These are phyloP conservation scores for Cavia aperea DNA, from an alignment of 2,113 vertebrate species.

Conservation along the genomic window DNA sequence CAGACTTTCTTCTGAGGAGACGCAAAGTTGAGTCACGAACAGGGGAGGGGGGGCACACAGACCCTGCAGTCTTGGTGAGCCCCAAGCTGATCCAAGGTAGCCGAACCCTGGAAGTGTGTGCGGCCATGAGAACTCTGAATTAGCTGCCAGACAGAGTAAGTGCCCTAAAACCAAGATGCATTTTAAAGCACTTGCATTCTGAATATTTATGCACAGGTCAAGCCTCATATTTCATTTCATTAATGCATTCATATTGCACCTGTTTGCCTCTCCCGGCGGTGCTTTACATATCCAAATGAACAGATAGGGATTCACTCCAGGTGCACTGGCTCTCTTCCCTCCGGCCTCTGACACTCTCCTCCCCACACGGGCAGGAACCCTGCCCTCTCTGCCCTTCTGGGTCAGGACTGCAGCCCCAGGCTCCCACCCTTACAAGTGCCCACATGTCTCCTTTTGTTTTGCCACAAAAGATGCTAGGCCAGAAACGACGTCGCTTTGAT, in stretches of 20 bases:
- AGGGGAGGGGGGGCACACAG: too few species aligned
- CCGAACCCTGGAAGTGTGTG: conserved; percentile 29
- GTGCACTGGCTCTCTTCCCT: neutral
- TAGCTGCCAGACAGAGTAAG: conserved; percentile 62
- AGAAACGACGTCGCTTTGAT: neutral
- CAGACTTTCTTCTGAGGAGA: neutral
- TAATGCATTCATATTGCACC: conserved; percentile 68
- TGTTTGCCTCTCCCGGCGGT: conserved; percentile 65
- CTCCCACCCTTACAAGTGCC: neutral
- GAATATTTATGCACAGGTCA: conserved; percentile 71
- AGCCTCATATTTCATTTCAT: conserved; percentile 66
- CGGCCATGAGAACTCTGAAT: conserved; percentile 52
- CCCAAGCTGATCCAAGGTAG: neutral
- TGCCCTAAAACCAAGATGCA: conserved; percentile 67
- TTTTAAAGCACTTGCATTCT: conserved; percentile 59
- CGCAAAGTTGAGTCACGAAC: neutral
- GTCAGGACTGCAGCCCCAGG: accelerated
- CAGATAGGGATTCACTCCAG: conserved; percentile 54
- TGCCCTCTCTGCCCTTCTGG: neutral
- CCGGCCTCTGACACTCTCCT: conserved; percentile 41
- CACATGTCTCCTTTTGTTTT: conserved; percentile 16
- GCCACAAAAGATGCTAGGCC: conserved; percentile 25
- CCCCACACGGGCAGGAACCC: neutral
- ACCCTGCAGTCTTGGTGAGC: neutral
- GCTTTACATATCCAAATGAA: conserved; percentile 71